Conservation (phyloP, 2,113 vertebrate species). For the Silurus glanis region DNA sequence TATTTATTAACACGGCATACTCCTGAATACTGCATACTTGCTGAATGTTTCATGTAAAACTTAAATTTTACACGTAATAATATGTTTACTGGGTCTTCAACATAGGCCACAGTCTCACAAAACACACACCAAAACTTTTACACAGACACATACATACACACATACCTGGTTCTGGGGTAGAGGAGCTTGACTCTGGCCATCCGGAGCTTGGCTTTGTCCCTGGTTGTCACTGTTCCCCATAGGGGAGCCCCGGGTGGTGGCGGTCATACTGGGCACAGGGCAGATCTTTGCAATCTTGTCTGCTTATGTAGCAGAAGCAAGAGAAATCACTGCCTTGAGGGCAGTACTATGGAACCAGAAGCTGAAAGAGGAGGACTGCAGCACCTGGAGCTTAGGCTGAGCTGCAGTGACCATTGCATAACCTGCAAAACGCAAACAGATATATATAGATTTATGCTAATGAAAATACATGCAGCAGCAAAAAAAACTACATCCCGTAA, state of each 20-base stretch:
- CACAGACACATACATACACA: neutral
- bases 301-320: conserved; percentile 92
- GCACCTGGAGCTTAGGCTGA: conserved; percentile 91
- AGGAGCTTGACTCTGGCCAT: conserved; percentile 93
- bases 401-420: conserved; percentile 99
- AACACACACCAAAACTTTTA: neutral
- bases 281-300: conserved; percentile 99
- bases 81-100: neutral
- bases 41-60: neutral
- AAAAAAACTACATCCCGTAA: neutral
- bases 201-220: conserved; percentile 96
- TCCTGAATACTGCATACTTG: too few relatives aligned
- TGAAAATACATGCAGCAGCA: neutral
- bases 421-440: conserved; percentile 71
- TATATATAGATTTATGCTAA: neutral
- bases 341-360: conserved; percentile 86
- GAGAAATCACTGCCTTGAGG: conserved; percentile 95
- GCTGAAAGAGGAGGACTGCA: conserved; percentile 86
- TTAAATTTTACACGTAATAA: neutral
- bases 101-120: neutral
- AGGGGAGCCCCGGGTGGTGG: conserved; percentile 99
- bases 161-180: conserved; percentile 96
- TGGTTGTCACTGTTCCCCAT: conserved; percentile 99
- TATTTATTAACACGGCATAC: too few relatives aligned
- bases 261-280: conserved; percentile 99